Conservation (phyloP, 2,113 vertebrate species). For the Calidris pygmaea region DNA sequence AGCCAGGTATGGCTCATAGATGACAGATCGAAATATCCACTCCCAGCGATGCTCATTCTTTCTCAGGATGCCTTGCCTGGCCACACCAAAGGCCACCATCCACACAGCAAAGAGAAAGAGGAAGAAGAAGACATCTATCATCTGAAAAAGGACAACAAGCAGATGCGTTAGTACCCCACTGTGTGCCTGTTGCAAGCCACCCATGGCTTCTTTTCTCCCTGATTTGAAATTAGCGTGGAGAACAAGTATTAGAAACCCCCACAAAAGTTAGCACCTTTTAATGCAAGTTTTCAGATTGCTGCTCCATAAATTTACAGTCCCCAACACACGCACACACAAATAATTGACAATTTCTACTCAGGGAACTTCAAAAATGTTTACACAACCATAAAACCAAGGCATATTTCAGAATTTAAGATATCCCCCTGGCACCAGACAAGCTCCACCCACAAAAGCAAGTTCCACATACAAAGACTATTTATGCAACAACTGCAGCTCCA, state of each 20-base stretch:
- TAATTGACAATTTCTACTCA: background rate
- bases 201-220: rapidly evolving
- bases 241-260: background rate
- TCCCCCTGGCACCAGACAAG: background rate
- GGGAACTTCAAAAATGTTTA: background rate
- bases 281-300: background rate
- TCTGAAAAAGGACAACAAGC: constrained; percentile 34
- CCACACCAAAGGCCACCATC: constrained; percentile 83
- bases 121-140: constrained; percentile 84
- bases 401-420: background rate
- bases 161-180: background rate
- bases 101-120: constrained; percentile 83
- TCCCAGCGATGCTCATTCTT: constrained; percentile 81
- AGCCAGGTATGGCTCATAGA: constrained; percentile 81
- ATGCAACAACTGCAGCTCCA: background rate
- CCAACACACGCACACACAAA: background rate
- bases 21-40: constrained; percentile 82
- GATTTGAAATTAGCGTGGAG: background rate
- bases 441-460: background rate
- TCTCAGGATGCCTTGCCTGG: constrained; percentile 80
- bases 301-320: background rate
- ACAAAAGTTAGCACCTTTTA: background rate
- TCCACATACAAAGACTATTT: background rate
- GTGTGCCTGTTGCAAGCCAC: background rate
- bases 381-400: background rate